Percentiles rank a stretch among this genome's conserved stretches.
Evolutionary conservation across 2,113 vertebrate genomes (phyloP).

Genomic region (Pachyramphus minor): DNA sequence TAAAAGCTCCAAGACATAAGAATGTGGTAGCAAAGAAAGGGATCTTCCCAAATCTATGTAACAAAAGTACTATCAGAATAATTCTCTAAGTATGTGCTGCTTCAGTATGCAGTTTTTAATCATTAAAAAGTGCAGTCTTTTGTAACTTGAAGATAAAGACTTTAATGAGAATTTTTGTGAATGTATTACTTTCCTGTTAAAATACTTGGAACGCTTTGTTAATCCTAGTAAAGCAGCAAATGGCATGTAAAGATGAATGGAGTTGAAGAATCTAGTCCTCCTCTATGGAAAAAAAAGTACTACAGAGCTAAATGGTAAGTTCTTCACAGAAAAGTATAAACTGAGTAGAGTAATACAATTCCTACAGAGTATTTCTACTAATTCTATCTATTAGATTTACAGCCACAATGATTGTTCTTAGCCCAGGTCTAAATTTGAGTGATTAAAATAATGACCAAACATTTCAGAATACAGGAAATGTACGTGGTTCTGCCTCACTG

Average conservation of each 20-base stretch:
- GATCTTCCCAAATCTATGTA: not conserved
- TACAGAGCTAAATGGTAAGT: not conserved
- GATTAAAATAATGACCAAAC: not conserved
- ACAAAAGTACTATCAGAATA: not conserved
- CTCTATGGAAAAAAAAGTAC: not conserved
- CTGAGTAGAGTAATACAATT: not conserved
- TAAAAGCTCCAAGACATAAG: not conserved
- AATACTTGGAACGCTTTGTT: conserved; percentile 1
- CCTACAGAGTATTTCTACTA: not conserved
- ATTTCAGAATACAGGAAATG: not conserved
- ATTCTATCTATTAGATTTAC: not conserved
- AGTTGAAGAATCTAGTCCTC: not conserved
- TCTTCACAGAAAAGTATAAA: not conserved
- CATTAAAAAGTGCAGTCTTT: conserved; percentile 11
- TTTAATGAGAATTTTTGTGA: conserved; percentile 34
- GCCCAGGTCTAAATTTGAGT: not conserved
- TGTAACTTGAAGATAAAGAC: conserved; percentile 29
- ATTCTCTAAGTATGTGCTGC: not conserved
- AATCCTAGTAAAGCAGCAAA: conserved; percentile 37
- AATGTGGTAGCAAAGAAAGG: not conserved
- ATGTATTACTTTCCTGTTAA: conserved; percentile 41
- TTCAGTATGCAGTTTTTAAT: not conserved
- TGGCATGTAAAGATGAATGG: not conserved
- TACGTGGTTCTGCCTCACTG: not conserved
- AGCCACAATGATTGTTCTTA: not conserved